A percentile compares a stretch with the other conserved stretches of the same genome.
Evolutionary conservation across 2,797 vertebrate genomes (phyloP).

Genomic region (Hyperoplus lanceolatus): DNA sequence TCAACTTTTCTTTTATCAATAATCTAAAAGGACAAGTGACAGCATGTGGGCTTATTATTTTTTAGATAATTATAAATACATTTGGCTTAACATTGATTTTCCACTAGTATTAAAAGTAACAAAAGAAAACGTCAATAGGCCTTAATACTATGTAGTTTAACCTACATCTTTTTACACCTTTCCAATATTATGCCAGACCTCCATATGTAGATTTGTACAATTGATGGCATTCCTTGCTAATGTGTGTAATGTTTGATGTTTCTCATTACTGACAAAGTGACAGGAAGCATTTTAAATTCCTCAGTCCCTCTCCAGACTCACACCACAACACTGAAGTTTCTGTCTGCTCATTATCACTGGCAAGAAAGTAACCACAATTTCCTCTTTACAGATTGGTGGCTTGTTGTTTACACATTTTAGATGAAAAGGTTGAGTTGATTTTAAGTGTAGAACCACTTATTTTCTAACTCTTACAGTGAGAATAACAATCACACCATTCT

Average conservation of each 20-base stretch:
- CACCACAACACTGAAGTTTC: conserved; percentile 7
- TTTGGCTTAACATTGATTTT: neutral
- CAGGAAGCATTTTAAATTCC: conserved; percentile 62
- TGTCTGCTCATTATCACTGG: neutral
- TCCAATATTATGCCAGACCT: conserved; percentile 21
- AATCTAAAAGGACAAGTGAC: neutral
- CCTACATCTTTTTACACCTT: conserved; percentile 6
- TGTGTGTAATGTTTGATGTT: conserved; percentile 10
- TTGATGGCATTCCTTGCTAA: conserved; percentile 7
- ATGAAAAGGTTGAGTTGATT: neutral
- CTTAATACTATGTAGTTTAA: neutral
- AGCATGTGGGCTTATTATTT: neutral
- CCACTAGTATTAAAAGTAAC: neutral
- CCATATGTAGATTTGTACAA: neutral
- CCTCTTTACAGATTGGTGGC: neutral
- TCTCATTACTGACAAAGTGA: conserved; percentile 53
- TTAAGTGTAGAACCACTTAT: neutral
- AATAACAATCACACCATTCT: neutral
- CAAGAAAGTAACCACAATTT: neutral
- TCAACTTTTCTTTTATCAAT: neutral
- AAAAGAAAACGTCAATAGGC: neutral
- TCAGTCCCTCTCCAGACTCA: neutral
- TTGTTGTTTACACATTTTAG: neutral
- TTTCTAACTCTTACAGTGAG: neutral
- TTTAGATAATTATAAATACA: neutral